Evolutionary conservation across 2,797 vertebrate genomes (phyloP).

Genomic region (Acanthiza pusilla): DNA sequence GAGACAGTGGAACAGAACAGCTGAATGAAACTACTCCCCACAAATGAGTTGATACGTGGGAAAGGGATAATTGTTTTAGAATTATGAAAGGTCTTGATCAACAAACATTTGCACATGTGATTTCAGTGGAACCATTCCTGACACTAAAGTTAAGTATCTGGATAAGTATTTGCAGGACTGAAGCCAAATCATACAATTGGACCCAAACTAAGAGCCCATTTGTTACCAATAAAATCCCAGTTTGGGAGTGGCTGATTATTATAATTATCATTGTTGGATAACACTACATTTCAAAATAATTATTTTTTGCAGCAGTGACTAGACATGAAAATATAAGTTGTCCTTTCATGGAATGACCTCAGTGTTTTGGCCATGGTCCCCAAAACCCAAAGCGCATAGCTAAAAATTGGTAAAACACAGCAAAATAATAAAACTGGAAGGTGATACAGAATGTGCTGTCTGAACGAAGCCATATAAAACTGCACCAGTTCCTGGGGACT

Average conservation of each 20-base stretch:
- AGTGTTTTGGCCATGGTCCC: neutral
- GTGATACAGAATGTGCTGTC: neutral
- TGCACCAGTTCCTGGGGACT: neutral
- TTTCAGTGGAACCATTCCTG: slow-evolving; percentile 24
- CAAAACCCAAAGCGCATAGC: neutral
- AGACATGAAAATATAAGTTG: neutral
- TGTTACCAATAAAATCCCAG: slow-evolving; percentile 28
- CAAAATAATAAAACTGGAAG: neutral
- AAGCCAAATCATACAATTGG: slow-evolving; percentile 38
- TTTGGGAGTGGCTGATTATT: neutral
- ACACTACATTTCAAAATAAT: neutral
- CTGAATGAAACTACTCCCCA: neutral
- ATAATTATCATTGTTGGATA: neutral
- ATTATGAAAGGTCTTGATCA: neutral
- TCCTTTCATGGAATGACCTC: neutral
- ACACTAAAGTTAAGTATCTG: slow-evolving; percentile 27
- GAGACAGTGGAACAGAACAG: neutral
- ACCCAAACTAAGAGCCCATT: slow-evolving; percentile 1
- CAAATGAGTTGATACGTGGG: neutral
- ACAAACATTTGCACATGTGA: slow-evolving; percentile 26
- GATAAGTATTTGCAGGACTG: slow-evolving; percentile 39
- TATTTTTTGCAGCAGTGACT: neutral
- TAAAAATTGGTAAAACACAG: neutral
- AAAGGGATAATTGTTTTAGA: neutral
- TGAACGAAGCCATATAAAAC: neutral